Evolutionary conservation across 1,140 invertebrate species (phyloP), one percentile per base, ranked within the genome.

Genomic region (Drosophila leontia): DNA sequence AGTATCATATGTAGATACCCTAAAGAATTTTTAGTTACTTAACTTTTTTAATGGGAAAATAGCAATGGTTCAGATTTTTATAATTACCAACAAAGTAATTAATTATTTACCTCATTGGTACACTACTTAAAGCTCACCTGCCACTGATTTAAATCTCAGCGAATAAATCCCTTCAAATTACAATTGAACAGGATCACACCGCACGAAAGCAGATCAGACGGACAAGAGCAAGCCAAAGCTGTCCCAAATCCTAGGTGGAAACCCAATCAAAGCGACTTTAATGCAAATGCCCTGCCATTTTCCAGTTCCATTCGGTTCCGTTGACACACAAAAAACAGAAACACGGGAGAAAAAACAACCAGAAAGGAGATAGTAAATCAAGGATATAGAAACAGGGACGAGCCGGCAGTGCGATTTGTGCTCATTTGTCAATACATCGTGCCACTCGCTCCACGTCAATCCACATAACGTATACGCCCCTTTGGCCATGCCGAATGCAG

Each of bases 371-470:
- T 39, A 37, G 50, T 42, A 47, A 59, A 58, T 53, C 57, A 59
- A 59, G 55, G 47, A 50, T 72, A 65, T 47, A 44, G 48, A 51
- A 59, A 72, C 75, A 62, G 17, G 39, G 79, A 77, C 60, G 67
- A 75, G 44, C 56, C 67, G 62, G 41, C 57, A 80, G 53, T 69
- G 39, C 78, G 79, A 85, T 81, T 85, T 78, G 82, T 69, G 64
- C 82, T 85, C 82, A 81, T 84, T 85, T 81, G 78, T 85, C 74
- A 75, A 61, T 63, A 45, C 45, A 42, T 44, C 37, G 29, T 68
- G 56, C 57, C 55, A 64, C 59, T 69, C 67, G 55, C 56, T 39
- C 41, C 51, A 72, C 75, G 76, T 83, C 80, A 83, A 70, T 83
- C 80, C 34, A 60, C 34, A 83, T 83, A 80, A 76, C 76, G 71